Conservation (phyloP, 2,113 vertebrate species). For the Arenaria interpres region DNA sequence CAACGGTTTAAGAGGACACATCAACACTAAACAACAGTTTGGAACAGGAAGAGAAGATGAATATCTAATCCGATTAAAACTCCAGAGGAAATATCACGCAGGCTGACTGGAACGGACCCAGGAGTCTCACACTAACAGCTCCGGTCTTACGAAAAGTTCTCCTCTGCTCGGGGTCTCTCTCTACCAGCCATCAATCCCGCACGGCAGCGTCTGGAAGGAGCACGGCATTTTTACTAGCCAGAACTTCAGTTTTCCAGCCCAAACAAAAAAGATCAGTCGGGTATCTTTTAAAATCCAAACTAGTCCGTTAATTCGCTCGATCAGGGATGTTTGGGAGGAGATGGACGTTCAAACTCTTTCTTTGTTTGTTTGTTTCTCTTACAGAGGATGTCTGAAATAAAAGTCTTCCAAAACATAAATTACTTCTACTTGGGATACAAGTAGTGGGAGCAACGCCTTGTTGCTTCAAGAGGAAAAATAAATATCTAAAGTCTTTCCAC, state of each 20-base stretch:
- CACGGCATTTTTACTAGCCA: not conserved
- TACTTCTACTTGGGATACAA: not conserved
- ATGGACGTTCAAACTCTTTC: not conserved
- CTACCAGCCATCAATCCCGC: not conserved
- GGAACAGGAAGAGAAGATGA: conserved; percentile 66
- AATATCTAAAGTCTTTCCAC: not conserved
- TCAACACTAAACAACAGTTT: conserved; percentile 60
- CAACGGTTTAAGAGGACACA: conserved; percentile 48
- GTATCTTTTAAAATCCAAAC: not conserved
- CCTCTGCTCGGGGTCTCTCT: not conserved
- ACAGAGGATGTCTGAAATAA: not conserved
- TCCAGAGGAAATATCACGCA: conserved; percentile 45
- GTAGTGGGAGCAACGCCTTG: not conserved
- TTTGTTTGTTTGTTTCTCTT: not conserved
- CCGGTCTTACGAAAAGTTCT: not conserved
- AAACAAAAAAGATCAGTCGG: not conserved
- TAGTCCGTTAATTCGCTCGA: fast-evolving
- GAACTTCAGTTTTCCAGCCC: not conserved
- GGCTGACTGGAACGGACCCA: conserved; percentile 40
- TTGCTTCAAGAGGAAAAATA: not conserved
- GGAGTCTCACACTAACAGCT: conserved; percentile 2
- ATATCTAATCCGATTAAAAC: conserved; percentile 43
- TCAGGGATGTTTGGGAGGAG: not conserved
- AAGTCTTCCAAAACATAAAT: not conserved
- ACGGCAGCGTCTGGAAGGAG: not conserved